Conservation (phyloP, 2,113 vertebrate genomes). For the Amphiprion percula region DNA sequence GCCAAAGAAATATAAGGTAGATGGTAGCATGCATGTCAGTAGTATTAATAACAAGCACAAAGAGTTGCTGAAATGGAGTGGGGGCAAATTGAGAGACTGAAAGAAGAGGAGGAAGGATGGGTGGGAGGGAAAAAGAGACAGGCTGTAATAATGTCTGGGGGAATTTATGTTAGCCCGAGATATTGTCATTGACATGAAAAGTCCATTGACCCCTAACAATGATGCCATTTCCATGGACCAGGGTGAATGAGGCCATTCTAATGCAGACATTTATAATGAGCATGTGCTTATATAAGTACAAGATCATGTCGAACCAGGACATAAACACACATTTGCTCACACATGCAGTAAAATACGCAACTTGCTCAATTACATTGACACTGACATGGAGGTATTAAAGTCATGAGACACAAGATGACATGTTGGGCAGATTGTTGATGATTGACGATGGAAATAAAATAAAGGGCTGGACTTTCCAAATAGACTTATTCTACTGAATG, state of each 20-base stretch:
- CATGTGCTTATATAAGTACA: neutral
- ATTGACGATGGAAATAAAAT: conserved; percentile 23
- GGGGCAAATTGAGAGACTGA: neutral
- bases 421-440: conserved; percentile 14
- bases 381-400: conserved; percentile 8
- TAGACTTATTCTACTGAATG: conserved; percentile 32
- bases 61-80: conserved; percentile 16
- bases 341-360: conserved; percentile 2
- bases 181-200: conserved; percentile 44
- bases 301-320: neutral
- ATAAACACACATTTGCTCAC: neutral
- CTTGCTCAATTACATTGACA: neutral
- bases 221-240: conserved; percentile 4
- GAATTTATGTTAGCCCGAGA: conserved; percentile 28
- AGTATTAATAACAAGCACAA: conserved; percentile 13
- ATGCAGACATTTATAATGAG: neutral
- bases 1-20: neutral
- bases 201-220: conserved; percentile 44
- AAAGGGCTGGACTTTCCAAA: conserved; percentile 36
- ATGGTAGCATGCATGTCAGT: neutral
- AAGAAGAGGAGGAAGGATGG: neutral
- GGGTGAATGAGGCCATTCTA: conserved; percentile 7
- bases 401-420: conserved; percentile 3
- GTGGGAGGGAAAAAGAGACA: neutral
- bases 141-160: conserved; percentile 26